Evolutionary conservation across 2,113 vertebrate species (phyloP).

Genomic region (Chitala chitala): DNA sequence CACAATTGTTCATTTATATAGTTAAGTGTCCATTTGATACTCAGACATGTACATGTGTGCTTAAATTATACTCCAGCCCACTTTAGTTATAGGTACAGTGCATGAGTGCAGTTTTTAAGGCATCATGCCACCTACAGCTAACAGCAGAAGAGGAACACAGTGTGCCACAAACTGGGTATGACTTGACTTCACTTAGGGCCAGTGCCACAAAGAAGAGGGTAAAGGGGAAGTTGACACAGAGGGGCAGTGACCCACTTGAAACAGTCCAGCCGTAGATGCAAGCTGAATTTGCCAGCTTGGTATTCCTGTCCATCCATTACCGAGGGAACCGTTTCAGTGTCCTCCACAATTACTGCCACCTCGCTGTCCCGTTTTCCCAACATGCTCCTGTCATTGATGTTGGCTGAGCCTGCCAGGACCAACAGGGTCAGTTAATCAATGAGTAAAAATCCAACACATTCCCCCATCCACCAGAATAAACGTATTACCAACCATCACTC

Average conservation of each 20-base stretch:
- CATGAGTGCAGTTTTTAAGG: too few species aligned
- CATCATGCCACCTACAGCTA: too few species aligned
- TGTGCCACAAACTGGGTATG: too few species aligned
- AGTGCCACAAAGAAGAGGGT: too few species aligned
- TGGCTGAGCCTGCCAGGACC: slow-evolving; percentile 77
- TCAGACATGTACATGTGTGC: too few species aligned
- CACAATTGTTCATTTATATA: too few species aligned
- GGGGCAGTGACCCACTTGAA: slow-evolving; percentile 69
- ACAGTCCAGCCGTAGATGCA: slow-evolving; percentile 79
- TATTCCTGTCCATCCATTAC: slow-evolving; percentile 81
- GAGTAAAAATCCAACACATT: not conserved
- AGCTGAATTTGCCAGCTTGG: slow-evolving; percentile 72
- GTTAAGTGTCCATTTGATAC: too few species aligned
- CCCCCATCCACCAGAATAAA: too few species aligned
- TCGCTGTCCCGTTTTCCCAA: slow-evolving; percentile 96
- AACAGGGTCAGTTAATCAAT: not conserved
- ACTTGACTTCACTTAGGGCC: too few species aligned
- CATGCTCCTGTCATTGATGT: slow-evolving; percentile 98
- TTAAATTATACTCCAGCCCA: too few species aligned
- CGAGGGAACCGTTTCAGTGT: slow-evolving; percentile 66
- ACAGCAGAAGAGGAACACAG: too few species aligned
- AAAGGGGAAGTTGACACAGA: not conserved
- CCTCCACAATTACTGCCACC: slow-evolving; percentile 85
- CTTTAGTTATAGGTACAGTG: too few species aligned
- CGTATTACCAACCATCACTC: not conserved